phyloP scores from a whole-genome alignment of 2,113 vertebrate species.

The Mirounga angustirostris region DNA sequence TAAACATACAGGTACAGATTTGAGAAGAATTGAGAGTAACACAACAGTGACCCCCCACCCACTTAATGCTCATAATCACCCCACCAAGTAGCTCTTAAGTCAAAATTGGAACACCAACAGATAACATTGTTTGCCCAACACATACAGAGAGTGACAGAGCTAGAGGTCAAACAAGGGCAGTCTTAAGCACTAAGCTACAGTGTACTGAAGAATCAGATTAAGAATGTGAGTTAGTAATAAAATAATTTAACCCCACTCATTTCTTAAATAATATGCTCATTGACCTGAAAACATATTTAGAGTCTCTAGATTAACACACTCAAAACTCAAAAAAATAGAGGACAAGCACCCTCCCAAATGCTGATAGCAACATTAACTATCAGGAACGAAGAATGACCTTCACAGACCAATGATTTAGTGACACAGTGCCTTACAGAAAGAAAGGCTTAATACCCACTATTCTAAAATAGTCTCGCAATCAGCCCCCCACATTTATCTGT shows the following conservation, averaged over 20 bases:
- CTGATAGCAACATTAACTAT: not conserved
- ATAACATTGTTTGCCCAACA: no score
- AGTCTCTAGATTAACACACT: not conserved
- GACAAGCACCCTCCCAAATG: not conserved
- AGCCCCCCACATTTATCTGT: not conserved
- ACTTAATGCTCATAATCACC: not conserved
- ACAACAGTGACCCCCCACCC: not conserved
- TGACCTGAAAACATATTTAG: constrained; percentile 5
- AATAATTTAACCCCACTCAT: not conserved
- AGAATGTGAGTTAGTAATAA: not conserved
- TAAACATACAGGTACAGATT: not conserved
- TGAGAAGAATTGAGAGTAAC: not conserved
- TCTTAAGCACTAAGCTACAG: not conserved
- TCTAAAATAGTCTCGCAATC: not conserved
- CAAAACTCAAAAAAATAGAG: not conserved
- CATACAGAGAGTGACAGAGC: not conserved
- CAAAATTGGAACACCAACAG: not conserved
- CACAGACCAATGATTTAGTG: not conserved
- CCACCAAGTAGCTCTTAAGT: not conserved
- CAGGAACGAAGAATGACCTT: constrained; percentile 14
- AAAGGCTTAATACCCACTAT: not conserved
- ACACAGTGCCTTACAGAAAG: not conserved
- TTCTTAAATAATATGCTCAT: not conserved
- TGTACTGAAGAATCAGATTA: not conserved
- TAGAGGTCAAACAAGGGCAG: not conserved